phyloP scores from a whole-genome alignment of 2,888 invertebrate species.

The Psylliodes chrysocephalus region DNA sequence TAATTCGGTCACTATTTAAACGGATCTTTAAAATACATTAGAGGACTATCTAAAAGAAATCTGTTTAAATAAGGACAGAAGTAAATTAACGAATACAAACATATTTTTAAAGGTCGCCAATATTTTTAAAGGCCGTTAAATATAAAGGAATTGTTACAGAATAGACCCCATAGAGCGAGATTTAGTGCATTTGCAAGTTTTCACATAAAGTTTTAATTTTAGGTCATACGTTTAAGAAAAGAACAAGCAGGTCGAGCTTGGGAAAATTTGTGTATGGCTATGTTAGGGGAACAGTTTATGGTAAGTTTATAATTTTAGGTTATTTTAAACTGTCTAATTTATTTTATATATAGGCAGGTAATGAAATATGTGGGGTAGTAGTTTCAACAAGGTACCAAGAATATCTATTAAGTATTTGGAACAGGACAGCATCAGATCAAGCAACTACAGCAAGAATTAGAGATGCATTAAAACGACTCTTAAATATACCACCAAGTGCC shows the following conservation, averaged over 20 bases:
- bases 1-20: too few relatives aligned
- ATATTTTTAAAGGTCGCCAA: too few relatives aligned
- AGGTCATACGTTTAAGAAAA: slow-evolving; percentile 88
- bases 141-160: too few relatives aligned
- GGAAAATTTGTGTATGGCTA: slow-evolving; percentile 98
- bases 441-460: slow-evolving; percentile 90
- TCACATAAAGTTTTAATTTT: slow-evolving; percentile 41
- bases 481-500: slow-evolving; percentile 92
- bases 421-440: slow-evolving; percentile 91
- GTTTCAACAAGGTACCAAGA: slow-evolving; percentile 96
- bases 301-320: slow-evolving; percentile 14
- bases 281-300: slow-evolving; percentile 99
- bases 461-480: slow-evolving; percentile 92
- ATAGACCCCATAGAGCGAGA: too few relatives aligned
- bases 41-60: too few relatives aligned
- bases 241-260: slow-evolving; percentile 95
- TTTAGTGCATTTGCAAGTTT: too few relatives aligned
- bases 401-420: slow-evolving; percentile 97
- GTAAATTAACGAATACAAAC: too few relatives aligned
- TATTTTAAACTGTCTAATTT: not conserved
- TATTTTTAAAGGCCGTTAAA: too few relatives aligned
- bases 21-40: too few relatives aligned
- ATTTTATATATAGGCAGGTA: slow-evolving; percentile 74
- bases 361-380: slow-evolving; percentile 98
- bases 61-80: too few relatives aligned